Conservation (phyloP, 2,888 invertebrate genomes). For the Salticus scenicus region DNA sequence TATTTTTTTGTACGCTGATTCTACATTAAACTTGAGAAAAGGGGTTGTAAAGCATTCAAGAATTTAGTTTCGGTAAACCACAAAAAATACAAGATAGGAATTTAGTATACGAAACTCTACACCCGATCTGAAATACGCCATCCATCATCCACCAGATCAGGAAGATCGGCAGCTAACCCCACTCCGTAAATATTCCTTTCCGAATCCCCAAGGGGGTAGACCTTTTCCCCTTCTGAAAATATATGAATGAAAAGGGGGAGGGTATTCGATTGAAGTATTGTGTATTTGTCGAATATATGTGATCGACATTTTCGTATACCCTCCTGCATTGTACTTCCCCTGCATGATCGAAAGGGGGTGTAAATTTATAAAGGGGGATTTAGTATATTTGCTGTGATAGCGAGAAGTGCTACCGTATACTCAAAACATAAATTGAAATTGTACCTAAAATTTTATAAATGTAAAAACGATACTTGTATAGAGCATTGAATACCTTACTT, state of each 20-base stretch:
- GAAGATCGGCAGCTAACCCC: constrained; percentile 31
- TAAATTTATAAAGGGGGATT: background rate
- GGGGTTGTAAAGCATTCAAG: too few species aligned
- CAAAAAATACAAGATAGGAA: background rate
- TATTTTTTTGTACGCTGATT: too few species aligned
- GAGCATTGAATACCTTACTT: too few species aligned
- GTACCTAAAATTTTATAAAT: too few species aligned
- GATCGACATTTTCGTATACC: constrained; percentile 55
- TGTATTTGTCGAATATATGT: constrained; percentile 62
- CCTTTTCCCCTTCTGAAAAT: constrained; percentile 17
- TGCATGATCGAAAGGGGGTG: background rate
- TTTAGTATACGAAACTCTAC: constrained; percentile 36
- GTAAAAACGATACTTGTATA: too few species aligned
- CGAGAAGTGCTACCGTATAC: background rate
- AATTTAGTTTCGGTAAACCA: background rate
- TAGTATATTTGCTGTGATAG: constrained; percentile 2
- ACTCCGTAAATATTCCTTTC: constrained; percentile 40
- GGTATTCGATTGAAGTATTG: constrained; percentile 57
- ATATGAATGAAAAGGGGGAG: background rate
- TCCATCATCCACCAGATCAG: constrained; percentile 61
- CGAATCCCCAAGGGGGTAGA: constrained; percentile 29
- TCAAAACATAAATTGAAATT: background rate
- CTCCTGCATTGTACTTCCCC: background rate
- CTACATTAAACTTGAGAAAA: too few species aligned
- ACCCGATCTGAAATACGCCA: constrained; percentile 31